Percentiles rank a stretch among this genome's conserved stretches.
phyloP scores from a whole-genome alignment of 2,797 vertebrate genomes.

The Ctenopoma multispine region DNA sequence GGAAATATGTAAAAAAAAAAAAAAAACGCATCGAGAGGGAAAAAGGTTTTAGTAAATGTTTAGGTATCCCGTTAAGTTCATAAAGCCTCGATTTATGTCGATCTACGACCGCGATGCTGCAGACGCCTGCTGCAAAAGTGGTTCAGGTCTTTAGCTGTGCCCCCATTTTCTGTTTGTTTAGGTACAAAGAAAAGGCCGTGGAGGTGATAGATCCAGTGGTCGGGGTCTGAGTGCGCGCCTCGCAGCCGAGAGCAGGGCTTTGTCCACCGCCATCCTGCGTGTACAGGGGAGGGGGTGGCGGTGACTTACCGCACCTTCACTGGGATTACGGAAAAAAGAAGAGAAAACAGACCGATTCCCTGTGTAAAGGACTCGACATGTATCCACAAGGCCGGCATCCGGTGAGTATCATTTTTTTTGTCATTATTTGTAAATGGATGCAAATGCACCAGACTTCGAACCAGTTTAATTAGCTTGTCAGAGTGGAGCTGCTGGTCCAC shows the following conservation, averaged over 20 bases:
- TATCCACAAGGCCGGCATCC: slow-evolving; percentile 97
- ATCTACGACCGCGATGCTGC: slow-evolving; percentile 9
- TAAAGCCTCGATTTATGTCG: slow-evolving; percentile 13
- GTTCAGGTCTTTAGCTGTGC: slow-evolving; percentile 36
- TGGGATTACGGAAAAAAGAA: slow-evolving; percentile 67
- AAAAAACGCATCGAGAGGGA: background rate
- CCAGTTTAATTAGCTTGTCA: slow-evolving; percentile 63
- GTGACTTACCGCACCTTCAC: slow-evolving; percentile 80
- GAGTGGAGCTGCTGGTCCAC: slow-evolving; percentile 66
- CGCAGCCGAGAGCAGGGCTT: slow-evolving; percentile 73
- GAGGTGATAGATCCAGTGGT: slow-evolving; percentile 59
- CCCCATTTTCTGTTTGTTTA: slow-evolving; percentile 61
- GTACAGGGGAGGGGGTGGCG: slow-evolving; percentile 76
- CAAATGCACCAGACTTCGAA: slow-evolving; percentile 55
- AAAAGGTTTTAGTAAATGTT: background rate
- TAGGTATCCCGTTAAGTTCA: slow-evolving; percentile 26
- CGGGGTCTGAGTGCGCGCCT: slow-evolving; percentile 63
- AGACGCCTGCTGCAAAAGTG: slow-evolving; percentile 2
- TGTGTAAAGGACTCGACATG: slow-evolving; percentile 84
- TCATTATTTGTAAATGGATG: slow-evolving; percentile 65
- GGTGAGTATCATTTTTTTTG: slow-evolving; percentile 84
- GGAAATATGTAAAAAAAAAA: background rate
- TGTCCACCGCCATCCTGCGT: slow-evolving; percentile 82
- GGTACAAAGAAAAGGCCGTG: slow-evolving; percentile 61
- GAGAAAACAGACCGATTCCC: slow-evolving; percentile 65